These are phyloP conservation scores for Sarcophilus harrisii DNA, from an alignment of 2,797 vertebrate species.

Conservation along the genomic window DNA sequence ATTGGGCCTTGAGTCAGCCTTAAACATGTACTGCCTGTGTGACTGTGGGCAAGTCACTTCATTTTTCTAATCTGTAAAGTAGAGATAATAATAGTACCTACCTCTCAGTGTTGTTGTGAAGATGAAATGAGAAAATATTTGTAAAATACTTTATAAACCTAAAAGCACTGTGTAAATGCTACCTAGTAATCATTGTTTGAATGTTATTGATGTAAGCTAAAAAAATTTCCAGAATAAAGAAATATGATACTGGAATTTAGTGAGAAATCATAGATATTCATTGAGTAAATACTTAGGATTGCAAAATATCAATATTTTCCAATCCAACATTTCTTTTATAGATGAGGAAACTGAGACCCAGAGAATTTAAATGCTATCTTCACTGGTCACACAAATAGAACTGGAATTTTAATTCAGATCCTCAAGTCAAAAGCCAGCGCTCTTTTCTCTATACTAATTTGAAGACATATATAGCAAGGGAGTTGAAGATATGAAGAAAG, in stretches of 20 bases:
- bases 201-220: not conserved
- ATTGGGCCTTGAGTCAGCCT: not conserved
- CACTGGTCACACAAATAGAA: not conserved
- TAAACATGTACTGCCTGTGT: not conserved
- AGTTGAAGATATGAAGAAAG: not conserved
- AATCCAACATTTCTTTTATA: not conserved
- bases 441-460: not conserved
- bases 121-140: not conserved
- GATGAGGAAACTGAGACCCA: not conserved
- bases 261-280: not conserved
- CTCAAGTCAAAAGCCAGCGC: not conserved
- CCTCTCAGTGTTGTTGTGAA: not conserved
- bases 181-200: not conserved
- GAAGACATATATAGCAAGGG: not conserved
- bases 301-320: not conserved
- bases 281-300: not conserved
- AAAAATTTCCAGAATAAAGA: not conserved
- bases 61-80: not conserved
- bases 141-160: not conserved
- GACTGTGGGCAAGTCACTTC: not conserved
- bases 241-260: constrained; percentile 6
- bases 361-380: not conserved
- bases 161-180: not conserved
- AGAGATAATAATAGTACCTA: not conserved
- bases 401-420: not conserved